These are phyloP conservation scores for Drosophila histrio DNA, from an alignment of 2,888 invertebrate genomes.

Conservation along the genomic window DNA sequence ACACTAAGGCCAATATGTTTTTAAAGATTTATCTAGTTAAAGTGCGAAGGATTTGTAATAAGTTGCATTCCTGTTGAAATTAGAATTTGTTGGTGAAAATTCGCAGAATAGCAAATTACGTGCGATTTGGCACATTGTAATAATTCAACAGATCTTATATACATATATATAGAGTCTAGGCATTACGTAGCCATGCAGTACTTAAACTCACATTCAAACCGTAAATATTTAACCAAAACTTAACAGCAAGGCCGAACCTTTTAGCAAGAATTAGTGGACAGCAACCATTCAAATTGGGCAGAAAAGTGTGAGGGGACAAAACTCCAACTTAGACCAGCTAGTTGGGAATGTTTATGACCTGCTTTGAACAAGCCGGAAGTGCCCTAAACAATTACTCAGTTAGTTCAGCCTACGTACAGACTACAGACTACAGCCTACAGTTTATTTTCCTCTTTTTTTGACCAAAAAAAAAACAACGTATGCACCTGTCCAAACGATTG, in stretches of 20 bases:
- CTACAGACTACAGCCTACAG: constrained; percentile 3
- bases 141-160: background rate
- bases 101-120: constrained; percentile 14
- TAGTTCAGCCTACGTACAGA: constrained; percentile 24
- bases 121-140: constrained; percentile 48
- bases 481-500: background rate
- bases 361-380: constrained; percentile 30
- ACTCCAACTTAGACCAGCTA: background rate
- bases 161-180: background rate
- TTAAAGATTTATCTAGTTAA: background rate
- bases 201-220: constrained; percentile 3
- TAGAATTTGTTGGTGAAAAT: background rate
- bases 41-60: background rate
- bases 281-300: constrained; percentile 42
- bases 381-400: constrained; percentile 34
- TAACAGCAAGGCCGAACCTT: constrained; percentile 64
- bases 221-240: constrained; percentile 56
- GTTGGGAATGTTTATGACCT: constrained; percentile 18
- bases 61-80: background rate
- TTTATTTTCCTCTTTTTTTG: background rate
- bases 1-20: background rate
- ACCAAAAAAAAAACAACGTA: background rate
- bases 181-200: constrained; percentile 4
- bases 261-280: constrained; percentile 69
- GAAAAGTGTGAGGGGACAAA: constrained; percentile 3